A percentile compares a stretch with the other conserved stretches of the same genome.
These are phyloP conservation scores for Yponomeuta cagnagella DNA, from an alignment of 2,888 invertebrate species.

Conservation along the genomic window DNA sequence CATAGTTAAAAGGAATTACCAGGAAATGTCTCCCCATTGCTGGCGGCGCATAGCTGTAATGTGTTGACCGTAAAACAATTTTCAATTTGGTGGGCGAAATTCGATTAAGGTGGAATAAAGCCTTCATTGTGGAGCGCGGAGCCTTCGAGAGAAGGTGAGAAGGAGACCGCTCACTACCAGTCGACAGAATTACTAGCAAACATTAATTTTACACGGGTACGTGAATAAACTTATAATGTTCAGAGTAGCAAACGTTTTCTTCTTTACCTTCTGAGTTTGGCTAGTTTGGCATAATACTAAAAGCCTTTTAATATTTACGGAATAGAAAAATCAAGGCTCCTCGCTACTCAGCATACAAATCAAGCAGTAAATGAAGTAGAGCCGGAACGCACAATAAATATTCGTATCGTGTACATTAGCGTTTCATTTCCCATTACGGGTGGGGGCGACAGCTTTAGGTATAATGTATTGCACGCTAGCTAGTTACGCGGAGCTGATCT, in stretches of 20 bases:
- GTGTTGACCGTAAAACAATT: conserved; percentile 31
- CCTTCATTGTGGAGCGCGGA: conserved; percentile 24
- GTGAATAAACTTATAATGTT: not conserved
- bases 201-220: not conserved
- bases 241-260: not conserved
- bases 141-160: not conserved
- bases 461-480: not conserved
- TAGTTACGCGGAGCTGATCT: not conserved
- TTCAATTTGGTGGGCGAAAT: conserved; percentile 36
- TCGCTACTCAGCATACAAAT: conserved; percentile 4
- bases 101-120: conserved; percentile 38
- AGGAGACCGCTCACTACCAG: not conserved
- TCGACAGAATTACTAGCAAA: not conserved
- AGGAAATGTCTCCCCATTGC: not conserved
- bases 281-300: not conserved
- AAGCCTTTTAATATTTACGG: not conserved
- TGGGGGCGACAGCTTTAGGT: not conserved
- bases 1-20: conserved; percentile 18
- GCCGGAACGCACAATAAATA: conserved; percentile 4
- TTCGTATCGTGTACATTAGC: conserved; percentile 13
- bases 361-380: not conserved
- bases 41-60: conserved; percentile 16
- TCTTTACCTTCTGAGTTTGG: not conserved
- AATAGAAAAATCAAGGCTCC: conserved; percentile 13
- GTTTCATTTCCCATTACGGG: conserved; percentile 9